Evolutionary conservation across 2,113 vertebrate species (phyloP).

Genomic region (Otis tarda): DNA sequence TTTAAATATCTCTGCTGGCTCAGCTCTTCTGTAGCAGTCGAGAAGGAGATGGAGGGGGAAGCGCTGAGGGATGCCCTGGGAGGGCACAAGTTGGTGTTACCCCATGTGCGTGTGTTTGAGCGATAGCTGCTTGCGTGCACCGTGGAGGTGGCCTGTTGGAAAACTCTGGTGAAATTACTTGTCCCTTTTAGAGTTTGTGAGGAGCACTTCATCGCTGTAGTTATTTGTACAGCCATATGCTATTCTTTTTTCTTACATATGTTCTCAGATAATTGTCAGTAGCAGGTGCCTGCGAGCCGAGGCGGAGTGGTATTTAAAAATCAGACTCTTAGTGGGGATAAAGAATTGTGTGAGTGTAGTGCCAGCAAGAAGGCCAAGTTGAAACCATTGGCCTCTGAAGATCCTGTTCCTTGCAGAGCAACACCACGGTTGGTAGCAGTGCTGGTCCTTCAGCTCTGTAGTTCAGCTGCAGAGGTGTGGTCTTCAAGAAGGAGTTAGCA

Average conservation of each 20-base stretch:
- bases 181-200: background rate
- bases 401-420: fast-evolving
- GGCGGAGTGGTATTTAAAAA: background rate
- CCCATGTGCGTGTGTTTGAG: fast-evolving
- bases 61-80: background rate
- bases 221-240: slow-evolving; percentile 40
- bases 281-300: background rate
- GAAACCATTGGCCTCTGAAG: background rate
- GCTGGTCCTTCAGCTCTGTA: background rate
- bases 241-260: slow-evolving; percentile 33
- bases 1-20: background rate
- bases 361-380: background rate
- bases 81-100: background rate
- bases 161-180: background rate
- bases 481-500: background rate
- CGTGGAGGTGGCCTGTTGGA: fast-evolving
- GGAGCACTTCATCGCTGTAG: background rate
- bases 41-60: background rate
- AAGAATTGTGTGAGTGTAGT: background rate
- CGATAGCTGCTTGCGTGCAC: fast-evolving
- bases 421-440: background rate
- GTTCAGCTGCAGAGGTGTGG: background rate
- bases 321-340: background rate
- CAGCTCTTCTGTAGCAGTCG: background rate
- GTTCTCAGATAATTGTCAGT: slow-evolving; percentile 49